A percentile compares a stretch with the other conserved stretches of the same genome.
Evolutionary conservation across 2,888 invertebrate species (phyloP).

Genomic region (Diplolepis rosae): DNA sequence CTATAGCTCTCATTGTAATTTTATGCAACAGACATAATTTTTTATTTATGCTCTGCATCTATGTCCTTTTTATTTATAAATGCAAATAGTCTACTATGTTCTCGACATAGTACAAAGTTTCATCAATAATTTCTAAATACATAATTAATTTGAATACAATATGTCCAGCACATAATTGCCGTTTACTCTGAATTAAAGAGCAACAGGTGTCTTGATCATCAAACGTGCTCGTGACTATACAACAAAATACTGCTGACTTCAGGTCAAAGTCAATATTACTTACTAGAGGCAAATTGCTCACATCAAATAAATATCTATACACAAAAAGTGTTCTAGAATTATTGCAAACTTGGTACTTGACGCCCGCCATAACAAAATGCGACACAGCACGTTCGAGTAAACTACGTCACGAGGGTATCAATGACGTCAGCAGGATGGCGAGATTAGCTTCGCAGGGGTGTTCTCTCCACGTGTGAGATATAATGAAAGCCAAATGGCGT

Average conservation of each 20-base stretch:
- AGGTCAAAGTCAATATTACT: neutral
- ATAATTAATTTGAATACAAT: neutral
- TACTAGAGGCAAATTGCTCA: neutral
- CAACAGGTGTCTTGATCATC: constrained; percentile 67
- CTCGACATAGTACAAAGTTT: neutral
- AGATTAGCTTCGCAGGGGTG: constrained; percentile 53
- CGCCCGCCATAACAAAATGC: constrained; percentile 14
- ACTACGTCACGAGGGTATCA: constrained; percentile 53
- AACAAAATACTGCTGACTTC: constrained; percentile 41
- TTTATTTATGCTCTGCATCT: constrained; percentile 12
- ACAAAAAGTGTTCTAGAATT: neutral
- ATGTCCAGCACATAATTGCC: constrained; percentile 13
- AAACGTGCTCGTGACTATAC: constrained; percentile 54
- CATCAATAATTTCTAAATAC: neutral
- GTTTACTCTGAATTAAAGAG: constrained; percentile 67
- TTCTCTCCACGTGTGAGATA: constrained; percentile 38
- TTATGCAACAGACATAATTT: constrained; percentile 10
- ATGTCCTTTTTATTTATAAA: neutral
- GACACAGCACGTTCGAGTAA: constrained; percentile 35
- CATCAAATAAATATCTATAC: neutral
- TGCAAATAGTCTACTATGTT: neutral
- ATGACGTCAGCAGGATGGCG: constrained; percentile 57
- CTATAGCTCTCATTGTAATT: constrained; percentile 6
- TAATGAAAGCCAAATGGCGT: neutral
- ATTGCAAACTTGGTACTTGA: neutral